Conservation (phyloP, 1,140 invertebrate genomes). For the Carcinoscorpius rotundicauda region DNA sequence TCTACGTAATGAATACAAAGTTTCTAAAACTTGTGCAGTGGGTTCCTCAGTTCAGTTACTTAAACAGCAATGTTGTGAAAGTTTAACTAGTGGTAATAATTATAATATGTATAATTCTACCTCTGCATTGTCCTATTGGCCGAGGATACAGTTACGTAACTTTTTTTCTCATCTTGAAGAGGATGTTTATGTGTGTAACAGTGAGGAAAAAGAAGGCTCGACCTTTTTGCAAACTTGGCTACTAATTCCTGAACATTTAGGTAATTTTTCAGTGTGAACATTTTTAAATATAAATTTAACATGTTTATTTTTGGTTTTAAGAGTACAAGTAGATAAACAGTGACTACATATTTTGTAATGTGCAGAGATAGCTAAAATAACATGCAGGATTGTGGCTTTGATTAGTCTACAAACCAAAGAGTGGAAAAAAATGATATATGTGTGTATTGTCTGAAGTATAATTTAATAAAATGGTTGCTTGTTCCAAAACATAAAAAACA, state of each 20-base stretch:
- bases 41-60: too few relatives aligned
- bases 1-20: too few relatives aligned
- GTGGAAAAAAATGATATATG: too few relatives aligned
- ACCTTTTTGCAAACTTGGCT: conserved; percentile 6
- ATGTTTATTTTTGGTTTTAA: not conserved
- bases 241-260: conserved; percentile 2
- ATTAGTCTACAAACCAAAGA: too few relatives aligned
- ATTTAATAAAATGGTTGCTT: too few relatives aligned
- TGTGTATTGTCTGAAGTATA: too few relatives aligned
- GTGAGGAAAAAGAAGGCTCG: conserved; percentile 1
- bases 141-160: conserved; percentile 13
- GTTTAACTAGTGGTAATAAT: conserved; percentile 4
- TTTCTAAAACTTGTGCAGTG: too few relatives aligned
- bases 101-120: conserved; percentile 8
- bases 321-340: too few relatives aligned
- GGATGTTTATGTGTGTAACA: conserved; percentile 16
- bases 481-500: too few relatives aligned
- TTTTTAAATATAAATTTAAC: not conserved
- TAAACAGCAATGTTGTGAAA: conserved; percentile 4
- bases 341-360: too few relatives aligned
- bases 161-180: conserved; percentile 13
- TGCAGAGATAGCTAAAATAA: too few relatives aligned
- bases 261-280: not conserved
- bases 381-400: too few relatives aligned
- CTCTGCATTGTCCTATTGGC: conserved; percentile 13